phyloP scores from a whole-genome alignment of 1,140 invertebrate genomes.

The Diachasma alloeum region DNA sequence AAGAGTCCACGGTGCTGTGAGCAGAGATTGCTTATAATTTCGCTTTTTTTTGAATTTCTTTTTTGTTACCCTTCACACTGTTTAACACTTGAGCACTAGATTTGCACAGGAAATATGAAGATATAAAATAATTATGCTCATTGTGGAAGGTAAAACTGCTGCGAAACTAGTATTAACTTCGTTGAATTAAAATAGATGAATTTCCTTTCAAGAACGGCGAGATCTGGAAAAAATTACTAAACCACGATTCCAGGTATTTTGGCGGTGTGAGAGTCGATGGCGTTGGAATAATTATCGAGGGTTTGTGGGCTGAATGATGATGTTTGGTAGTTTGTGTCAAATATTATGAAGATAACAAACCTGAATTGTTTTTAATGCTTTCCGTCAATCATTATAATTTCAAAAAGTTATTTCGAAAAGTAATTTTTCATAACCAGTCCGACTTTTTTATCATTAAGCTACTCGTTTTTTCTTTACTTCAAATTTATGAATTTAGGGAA shows the following conservation, averaged over 20 bases:
- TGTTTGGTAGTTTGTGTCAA: not conserved
- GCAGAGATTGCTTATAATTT: constrained; percentile 33
- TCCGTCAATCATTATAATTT: too few species aligned
- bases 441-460: too few species aligned
- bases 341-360: too few species aligned
- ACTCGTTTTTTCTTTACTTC: too few species aligned
- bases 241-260: constrained; percentile 47
- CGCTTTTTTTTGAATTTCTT: not conserved
- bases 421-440: too few species aligned
- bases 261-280: not conserved
- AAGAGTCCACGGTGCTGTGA: constrained; percentile 36
- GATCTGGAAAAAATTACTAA: constrained; percentile 41
- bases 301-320: not conserved
- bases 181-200: constrained; percentile 42
- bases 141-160: constrained; percentile 17
- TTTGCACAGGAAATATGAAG: constrained; percentile 7
- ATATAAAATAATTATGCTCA: constrained; percentile 19
- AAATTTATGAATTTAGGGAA: too few species aligned
- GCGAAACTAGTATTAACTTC: constrained; percentile 52
- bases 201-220: constrained; percentile 47
- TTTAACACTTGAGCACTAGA: not conserved
- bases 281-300: not conserved
- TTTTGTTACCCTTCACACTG: not conserved
- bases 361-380: too few species aligned
- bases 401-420: too few species aligned